phyloP scores from a whole-genome alignment of 1,140 invertebrate genomes.

The Micrasema longulum region DNA sequence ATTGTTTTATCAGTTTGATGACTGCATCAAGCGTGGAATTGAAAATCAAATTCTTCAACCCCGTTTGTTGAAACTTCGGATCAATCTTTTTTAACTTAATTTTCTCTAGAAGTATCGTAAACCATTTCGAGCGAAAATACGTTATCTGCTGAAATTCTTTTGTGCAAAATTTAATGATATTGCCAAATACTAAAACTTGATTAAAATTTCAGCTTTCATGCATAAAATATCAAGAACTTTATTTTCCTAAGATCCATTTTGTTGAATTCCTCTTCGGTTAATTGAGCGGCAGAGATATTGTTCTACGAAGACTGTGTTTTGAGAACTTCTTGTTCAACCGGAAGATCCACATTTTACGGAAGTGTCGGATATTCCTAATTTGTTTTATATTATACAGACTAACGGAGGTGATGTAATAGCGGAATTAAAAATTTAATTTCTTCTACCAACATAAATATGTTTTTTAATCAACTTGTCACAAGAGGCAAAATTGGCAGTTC shows the following conservation, averaged over 20 bases:
- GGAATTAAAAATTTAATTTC: too few species aligned
- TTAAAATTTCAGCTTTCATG: conserved; percentile 1
- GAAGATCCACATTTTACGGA: conserved; percentile 5
- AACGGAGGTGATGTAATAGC: not conserved
- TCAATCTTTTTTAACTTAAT: not conserved
- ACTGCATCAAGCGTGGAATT: too few species aligned
- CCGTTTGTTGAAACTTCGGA: not conserved
- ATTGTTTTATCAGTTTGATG: too few species aligned
- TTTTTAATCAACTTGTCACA: too few species aligned
- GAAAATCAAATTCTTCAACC: not conserved
- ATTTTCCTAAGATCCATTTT: conserved; percentile 15
- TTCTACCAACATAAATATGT: too few species aligned
- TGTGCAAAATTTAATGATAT: conserved; percentile 4
- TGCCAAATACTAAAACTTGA: conserved; percentile 19
- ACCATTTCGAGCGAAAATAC: conserved; percentile 14
- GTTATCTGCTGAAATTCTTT: conserved; percentile 3
- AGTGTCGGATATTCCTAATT: not conserved
- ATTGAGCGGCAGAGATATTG: conserved; percentile 19
- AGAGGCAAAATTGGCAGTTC: too few species aligned
- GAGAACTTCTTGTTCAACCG: not conserved
- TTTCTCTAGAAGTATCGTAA: conserved; percentile 6
- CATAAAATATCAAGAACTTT: not conserved
- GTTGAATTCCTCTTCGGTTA: not conserved
- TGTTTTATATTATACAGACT: conserved; percentile 1
- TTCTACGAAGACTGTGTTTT: conserved; percentile 13